Base-by-base conservation (phyloP, 2,888 invertebrate species). In the Ariolimax columbianus region DNA sequence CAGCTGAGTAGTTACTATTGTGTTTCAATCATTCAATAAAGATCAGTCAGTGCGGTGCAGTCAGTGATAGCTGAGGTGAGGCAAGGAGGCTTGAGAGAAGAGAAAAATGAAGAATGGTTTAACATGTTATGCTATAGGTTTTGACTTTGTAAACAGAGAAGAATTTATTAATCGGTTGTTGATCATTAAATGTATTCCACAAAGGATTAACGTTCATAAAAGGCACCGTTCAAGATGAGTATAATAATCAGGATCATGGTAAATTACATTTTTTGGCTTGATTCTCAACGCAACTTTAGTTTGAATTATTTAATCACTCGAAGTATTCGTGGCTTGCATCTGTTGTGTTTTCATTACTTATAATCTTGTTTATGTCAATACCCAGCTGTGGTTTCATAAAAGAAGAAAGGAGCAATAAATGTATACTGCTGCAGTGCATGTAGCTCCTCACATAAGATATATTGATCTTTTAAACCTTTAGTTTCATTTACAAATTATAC, bases 171-270 rank as follows among this genome's bases (percentile, higher is more conserved):
- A 82, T 75, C 30, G 17, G 19, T 26, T 66, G 40, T 82, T 82
- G 30, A 38, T 82, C 26, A 75, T 63, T 66, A 59, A 82, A 75
- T 75, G 47, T 80, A 83, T 47, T 38, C 66, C 30, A 17, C 68
- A 68, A 85, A 88, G 88, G 88, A 85, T 85, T 87, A 84, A 86
- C 78, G 79, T 75, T 88, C 75, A 82, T 88, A 78, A 87, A 87
- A 82, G 88, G 87, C 68, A 87, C 88, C 36, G 87, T 88, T 59
- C 87, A 88, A 82, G 89, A 89, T 86, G 88, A 89, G 86, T 88
- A 89, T 88, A 87, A 87, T 83, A 86, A 77, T 73, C 82, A 87
- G 78, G 87, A 85, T 87, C 88, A 87, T 86, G 84, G 84, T 84
- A 84, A 84, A 84, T 73, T 40, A 73, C 36, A 43, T 40, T 77